A percentile compares a stretch with the other conserved stretches of the same genome.
These are phyloP conservation scores for Drosophila siamana DNA, from an alignment of 2,888 invertebrate species.

Conservation along the genomic window DNA sequence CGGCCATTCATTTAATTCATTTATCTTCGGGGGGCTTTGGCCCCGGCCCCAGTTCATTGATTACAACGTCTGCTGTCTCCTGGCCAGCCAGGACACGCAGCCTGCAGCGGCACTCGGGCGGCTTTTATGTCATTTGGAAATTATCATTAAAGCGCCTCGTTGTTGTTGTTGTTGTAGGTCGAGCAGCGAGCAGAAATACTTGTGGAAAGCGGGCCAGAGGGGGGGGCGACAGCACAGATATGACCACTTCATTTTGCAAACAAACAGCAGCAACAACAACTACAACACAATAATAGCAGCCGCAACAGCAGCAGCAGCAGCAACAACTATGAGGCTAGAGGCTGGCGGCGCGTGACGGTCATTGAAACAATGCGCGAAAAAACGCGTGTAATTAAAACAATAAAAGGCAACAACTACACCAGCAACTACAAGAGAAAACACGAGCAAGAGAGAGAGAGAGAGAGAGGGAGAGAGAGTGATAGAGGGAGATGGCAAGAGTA, in stretches of 20 bases:
- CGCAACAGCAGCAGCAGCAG: constrained; percentile 12
- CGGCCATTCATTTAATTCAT: constrained; percentile 75
- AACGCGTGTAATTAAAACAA: constrained; percentile 78
- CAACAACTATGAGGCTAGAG: constrained; percentile 50
- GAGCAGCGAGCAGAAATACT: not conserved
- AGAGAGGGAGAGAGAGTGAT: not conserved
- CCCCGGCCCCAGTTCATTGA: constrained; percentile 67
- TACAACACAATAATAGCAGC: constrained; percentile 10
- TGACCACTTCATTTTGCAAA: constrained; percentile 76
- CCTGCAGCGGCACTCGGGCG: constrained; percentile 39
- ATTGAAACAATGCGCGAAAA: constrained; percentile 77
- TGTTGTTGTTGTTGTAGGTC: constrained; percentile 13
- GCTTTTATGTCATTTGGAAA: constrained; percentile 77
- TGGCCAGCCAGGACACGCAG: constrained; percentile 8
- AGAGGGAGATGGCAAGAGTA: constrained; percentile 35
- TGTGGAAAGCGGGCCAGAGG: too few species aligned
- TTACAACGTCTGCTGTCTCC: constrained; percentile 44
- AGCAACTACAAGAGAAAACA: constrained; percentile 33
- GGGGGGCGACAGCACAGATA: constrained; percentile 49
- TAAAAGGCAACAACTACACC: constrained; percentile 61
- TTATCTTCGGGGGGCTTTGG: constrained; percentile 62
- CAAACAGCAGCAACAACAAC: constrained; percentile 46
- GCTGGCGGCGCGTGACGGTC: constrained; percentile 74
- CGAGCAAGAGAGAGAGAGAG: too few species aligned
- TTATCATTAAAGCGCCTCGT: constrained; percentile 73